Percentiles rank a stretch among this genome's conserved stretches.
These are phyloP conservation scores for Itoplectis maculator DNA, from an alignment of 2,888 invertebrate genomes.

Conservation along the genomic window DNA sequence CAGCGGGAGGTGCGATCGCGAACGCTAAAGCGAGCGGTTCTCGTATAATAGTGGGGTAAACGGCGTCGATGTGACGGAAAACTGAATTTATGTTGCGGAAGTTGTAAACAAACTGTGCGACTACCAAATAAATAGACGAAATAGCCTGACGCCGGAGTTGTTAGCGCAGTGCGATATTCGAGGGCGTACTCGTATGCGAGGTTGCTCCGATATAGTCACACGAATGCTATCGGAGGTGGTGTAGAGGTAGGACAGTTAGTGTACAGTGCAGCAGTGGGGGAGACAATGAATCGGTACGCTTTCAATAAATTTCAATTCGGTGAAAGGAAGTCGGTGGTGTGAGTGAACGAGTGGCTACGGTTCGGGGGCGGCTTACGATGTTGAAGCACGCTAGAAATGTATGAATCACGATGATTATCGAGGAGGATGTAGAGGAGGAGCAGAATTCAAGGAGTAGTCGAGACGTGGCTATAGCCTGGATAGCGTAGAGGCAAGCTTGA, in stretches of 20 bases:
- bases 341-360: constrained; percentile 35
- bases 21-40: constrained; percentile 42
- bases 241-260: constrained; percentile 6
- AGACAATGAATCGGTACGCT: constrained; percentile 69
- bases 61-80: constrained; percentile 77
- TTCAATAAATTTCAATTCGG: constrained; percentile 74
- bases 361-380: constrained; percentile 61
- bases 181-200: neutral
- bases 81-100: constrained; percentile 77
- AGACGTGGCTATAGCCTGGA: neutral
- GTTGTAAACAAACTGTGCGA: constrained; percentile 75
- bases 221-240: neutral
- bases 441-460: constrained; percentile 42
- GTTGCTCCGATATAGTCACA: constrained; percentile 25
- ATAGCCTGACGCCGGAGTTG: constrained; percentile 66
- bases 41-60: constrained; percentile 66
- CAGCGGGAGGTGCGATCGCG: constrained; percentile 35
- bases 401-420: constrained; percentile 71
- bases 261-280: constrained; percentile 41
- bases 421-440: constrained; percentile 47
- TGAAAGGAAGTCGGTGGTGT: constrained; percentile 67
- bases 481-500: constrained; percentile 52
- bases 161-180: constrained; percentile 46
- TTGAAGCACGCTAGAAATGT: constrained; percentile 69
- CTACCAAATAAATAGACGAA: constrained; percentile 71